Conservation (phyloP, 2,888 invertebrate species). For the Panzeria rudis region DNA sequence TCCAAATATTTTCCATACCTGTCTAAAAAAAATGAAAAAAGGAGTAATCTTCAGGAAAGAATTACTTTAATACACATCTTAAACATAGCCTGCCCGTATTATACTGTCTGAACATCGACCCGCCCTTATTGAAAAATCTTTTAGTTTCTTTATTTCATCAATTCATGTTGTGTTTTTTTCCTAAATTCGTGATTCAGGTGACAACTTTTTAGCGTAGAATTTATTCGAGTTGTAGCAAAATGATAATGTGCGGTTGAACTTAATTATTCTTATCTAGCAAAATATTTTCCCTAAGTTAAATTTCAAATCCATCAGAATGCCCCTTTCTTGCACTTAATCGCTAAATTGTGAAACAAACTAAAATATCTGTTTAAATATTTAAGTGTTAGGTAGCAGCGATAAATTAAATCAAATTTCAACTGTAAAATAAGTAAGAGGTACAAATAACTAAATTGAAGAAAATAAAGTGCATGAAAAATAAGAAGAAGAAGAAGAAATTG, state of each 20-base stretch:
- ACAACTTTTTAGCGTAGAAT: not conserved
- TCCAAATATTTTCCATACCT: too few species aligned
- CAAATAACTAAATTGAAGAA: conserved; percentile 58
- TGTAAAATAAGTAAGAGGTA: conserved; percentile 60
- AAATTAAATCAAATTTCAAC: conserved; percentile 66
- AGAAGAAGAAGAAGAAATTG: conserved; percentile 31
- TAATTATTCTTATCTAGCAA: not conserved
- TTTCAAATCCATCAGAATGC: conserved; percentile 16
- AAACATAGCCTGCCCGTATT: too few species aligned
- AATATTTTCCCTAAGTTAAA: not conserved
- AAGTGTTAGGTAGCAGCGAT: conserved; percentile 59
- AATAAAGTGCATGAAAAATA: conserved; percentile 34
- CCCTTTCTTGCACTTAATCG: not conserved
- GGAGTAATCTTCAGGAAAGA: too few species aligned
- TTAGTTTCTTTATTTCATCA: too few species aligned
- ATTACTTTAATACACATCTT: too few species aligned
- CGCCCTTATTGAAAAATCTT: too few species aligned
- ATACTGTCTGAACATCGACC: too few species aligned
- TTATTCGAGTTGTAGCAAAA: not conserved
- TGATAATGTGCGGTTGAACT: too few species aligned
- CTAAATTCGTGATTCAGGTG: not conserved
- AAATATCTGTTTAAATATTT: conserved; percentile 48
- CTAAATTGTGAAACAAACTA: conserved; percentile 16
- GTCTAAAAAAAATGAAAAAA: too few species aligned
- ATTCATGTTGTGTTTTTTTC: not conserved